Base-by-base conservation (phyloP, 2,113 vertebrate genomes). In the Onychostoma macrolepis region DNA sequence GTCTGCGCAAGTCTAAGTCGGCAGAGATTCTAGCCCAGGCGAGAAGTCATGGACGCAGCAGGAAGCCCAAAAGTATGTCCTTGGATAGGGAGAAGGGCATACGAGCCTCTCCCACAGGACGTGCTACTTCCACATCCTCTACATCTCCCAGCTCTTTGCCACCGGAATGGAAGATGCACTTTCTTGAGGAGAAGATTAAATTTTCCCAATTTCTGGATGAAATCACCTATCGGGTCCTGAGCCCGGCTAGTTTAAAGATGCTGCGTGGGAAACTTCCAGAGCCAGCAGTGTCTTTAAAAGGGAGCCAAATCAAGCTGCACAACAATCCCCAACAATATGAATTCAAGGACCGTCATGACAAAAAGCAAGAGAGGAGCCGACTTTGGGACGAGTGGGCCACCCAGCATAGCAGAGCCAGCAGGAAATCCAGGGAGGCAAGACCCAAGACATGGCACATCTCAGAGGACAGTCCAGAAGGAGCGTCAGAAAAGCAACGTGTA, bases 161-260 rank as follows among this genome's bases (percentile, higher is more conserved):
- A 7, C 86, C 89, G 33, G 91, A 92, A 77, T 90, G 94, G 92
- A 95, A 91, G 92, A 91, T 93, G 78, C 91, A 90, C n/a, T 77
- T 91, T 12, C 85, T 95, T 28, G 92, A 96, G 86, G 95, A 97
- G 81, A 97, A 96, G 75, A 87, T 95, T 0, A 94, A 94, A 78
- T 98, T 98, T 91, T 98, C 97, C 43, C 93, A 91, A 87, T 97
- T 97, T 33, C 92, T 97, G 90, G 96, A 98, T 65, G 96, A 97
- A 88, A 96, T 98, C 86, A 96, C 95, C 21, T 91, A 89, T 79
- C 88, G 92, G 2, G 94, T 98, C 7, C 88, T 97, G 6, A 96
- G 94, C 88, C 96, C 96, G 17, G 93, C 91, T 86, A 94, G 89
- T 84, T 91, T 96, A 21, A 81, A 82, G 2, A 85, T 91, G 87